These are phyloP conservation scores for Dicycla oo DNA, from an alignment of 2,888 invertebrate genomes.

Conservation along the genomic window DNA sequence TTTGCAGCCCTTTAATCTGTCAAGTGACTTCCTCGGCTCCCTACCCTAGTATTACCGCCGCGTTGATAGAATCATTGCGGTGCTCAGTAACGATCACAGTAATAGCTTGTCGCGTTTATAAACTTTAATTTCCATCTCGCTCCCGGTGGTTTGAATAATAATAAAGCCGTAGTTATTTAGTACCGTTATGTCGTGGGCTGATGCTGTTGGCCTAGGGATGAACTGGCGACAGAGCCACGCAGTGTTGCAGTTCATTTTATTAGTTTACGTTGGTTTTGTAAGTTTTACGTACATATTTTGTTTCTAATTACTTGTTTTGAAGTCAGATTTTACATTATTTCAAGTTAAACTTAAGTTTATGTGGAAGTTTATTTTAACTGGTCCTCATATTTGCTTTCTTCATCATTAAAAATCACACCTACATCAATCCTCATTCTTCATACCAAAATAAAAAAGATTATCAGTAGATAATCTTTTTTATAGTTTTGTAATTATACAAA, in stretches of 20 bases:
- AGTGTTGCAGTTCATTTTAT: slow-evolving; percentile 19
- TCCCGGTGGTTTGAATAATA: slow-evolving; percentile 58
- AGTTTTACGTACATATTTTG: not conserved
- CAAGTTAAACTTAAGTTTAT: not conserved
- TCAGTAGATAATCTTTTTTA: too few relatives aligned
- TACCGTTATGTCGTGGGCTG: slow-evolving; percentile 54
- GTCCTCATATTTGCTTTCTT: not conserved
- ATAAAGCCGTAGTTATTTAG: slow-evolving; percentile 50
- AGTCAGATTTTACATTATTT: not conserved
- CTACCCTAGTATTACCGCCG: slow-evolving; percentile 40
- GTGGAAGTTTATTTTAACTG: not conserved
- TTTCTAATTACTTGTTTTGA: not conserved
- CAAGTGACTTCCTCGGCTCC: slow-evolving; percentile 44
- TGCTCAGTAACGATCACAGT: slow-evolving; percentile 41
- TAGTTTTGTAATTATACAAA: slow-evolving; percentile 32
- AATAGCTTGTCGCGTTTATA: slow-evolving; percentile 60
- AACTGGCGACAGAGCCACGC: slow-evolving; percentile 21
- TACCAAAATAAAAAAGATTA: slow-evolving; percentile 1
- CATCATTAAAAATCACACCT: not conserved
- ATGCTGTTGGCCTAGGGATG: slow-evolving; percentile 36
- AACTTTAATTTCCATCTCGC: slow-evolving; percentile 56
- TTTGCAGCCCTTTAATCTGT: slow-evolving; percentile 45
- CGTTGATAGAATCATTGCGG: slow-evolving; percentile 60
- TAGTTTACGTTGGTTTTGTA: not conserved
- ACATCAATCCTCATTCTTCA: not conserved